Conservation (phyloP, 2,797 vertebrate genomes). For the Halcyon smyrnensis region DNA sequence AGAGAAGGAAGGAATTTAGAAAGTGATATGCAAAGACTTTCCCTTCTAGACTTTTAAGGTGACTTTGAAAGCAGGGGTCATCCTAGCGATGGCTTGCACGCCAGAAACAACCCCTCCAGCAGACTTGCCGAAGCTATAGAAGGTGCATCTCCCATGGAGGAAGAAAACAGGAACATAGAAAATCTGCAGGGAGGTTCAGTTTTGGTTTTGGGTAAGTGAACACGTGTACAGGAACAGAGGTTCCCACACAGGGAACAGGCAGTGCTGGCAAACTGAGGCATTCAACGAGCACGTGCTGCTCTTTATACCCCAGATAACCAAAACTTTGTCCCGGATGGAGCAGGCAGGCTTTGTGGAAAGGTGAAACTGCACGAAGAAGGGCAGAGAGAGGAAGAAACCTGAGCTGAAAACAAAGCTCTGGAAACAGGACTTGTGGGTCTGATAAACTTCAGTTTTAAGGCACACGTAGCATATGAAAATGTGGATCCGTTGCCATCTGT, state of each 20-base stretch:
- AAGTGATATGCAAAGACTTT: background rate
- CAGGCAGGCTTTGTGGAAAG: background rate
- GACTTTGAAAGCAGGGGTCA: background rate
- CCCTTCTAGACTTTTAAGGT: background rate
- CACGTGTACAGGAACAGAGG: fast-evolving
- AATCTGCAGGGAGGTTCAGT: background rate
- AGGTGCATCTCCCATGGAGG: background rate
- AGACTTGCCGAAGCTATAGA: background rate
- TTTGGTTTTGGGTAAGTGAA: background rate
- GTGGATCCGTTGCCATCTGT: background rate
- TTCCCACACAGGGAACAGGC: background rate
- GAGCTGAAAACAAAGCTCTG: background rate
- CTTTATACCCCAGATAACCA: background rate
- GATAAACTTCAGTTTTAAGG: background rate
- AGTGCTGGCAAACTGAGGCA: background rate
- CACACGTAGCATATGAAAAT: background rate
- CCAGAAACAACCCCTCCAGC: background rate
- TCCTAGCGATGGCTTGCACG: background rate
- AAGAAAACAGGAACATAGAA: background rate
- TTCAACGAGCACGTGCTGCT: fast-evolving
- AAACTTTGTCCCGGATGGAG: background rate
- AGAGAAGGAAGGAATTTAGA: background rate
- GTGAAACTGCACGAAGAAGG: background rate
- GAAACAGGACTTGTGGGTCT: background rate
- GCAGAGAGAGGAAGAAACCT: background rate